phyloP scores from a whole-genome alignment of 2,797 vertebrate genomes.

The Gallinago solitaria region DNA sequence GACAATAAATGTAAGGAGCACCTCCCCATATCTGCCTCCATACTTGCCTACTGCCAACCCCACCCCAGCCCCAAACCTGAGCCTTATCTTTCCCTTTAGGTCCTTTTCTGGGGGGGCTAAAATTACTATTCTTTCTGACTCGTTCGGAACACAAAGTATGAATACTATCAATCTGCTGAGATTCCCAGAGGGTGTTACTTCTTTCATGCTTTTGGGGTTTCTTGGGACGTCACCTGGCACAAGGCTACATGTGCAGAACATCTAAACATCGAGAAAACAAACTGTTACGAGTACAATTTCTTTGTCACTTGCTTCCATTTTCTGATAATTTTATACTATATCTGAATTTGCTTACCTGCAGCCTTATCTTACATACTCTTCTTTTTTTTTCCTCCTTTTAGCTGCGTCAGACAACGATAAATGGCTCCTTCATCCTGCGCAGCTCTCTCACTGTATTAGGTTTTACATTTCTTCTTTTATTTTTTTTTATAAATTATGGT shows the following conservation, averaged over 20 bases:
- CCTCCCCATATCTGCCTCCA: background rate
- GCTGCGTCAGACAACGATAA: background rate
- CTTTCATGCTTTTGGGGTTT: background rate
- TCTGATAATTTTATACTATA: background rate
- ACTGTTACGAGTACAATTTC: background rate
- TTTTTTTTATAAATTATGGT: constrained; percentile 18
- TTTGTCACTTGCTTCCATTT: background rate
- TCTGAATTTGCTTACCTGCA: background rate
- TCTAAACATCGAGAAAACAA: background rate
- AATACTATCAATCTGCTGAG: background rate
- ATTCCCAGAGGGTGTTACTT: background rate
- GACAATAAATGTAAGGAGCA: background rate
- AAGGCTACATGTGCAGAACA: background rate
- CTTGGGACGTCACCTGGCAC: background rate
- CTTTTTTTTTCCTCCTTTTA: background rate
- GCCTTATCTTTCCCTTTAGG: background rate
- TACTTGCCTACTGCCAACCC: background rate
- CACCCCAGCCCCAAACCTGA: background rate
- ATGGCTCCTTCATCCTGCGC: background rate
- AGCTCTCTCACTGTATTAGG: background rate
- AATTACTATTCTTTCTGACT: background rate
- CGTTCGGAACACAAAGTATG: background rate
- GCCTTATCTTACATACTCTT: background rate
- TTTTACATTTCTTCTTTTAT: background rate
- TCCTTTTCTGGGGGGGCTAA: background rate